Evolutionary conservation across 2,113 vertebrate genomes (phyloP), one percentile per base, ranked within the genome.

Genomic region (Syngnathus floridae): DNA sequence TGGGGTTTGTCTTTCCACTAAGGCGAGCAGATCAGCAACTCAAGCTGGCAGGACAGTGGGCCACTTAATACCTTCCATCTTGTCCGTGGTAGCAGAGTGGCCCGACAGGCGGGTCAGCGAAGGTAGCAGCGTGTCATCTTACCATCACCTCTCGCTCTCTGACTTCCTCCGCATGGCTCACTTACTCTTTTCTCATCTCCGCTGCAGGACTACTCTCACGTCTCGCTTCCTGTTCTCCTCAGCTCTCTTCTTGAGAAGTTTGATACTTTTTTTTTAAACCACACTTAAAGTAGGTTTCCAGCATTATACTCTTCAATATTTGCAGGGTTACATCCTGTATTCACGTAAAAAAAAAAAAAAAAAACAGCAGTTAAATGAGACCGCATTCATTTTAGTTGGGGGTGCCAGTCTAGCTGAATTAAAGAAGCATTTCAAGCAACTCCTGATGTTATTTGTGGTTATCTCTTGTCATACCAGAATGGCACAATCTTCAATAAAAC

Each of bases 1-100:
- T 84, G 87, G 83, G 82, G 80, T 87, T 88, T 89, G 84, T 87
- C 87, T 92, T 91, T 90, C 88, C 86, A 82, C 82, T 77, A 73
- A 74, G 68, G 83, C 63, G 86, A 86, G 84, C 79, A 83, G 86
- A 87, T 88, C 89, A 81, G 88, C 85, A 90, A 91, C 89, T 86
- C 85, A 82, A 89, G 87, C 87, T 90, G 87, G 85, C 86, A 75
- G 79, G 86, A 87, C 84, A 43, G 82, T 7, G 62, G 74, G 76
- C 86, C 88, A 87, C 71, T 90, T 82, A 87, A 90, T 86, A 73
- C 73, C 79, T 80, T 83, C 81, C 81, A 82, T 87, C 86, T 84
- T 84, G 80, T 87, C 86, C 84, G 88, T 82, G 26, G 83, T 88
- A 87, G 78, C 69, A 71, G 81, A 85, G 88, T 84, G 86, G 85